Evolutionary conservation across 2,888 invertebrate genomes (phyloP).

Genomic region (Cataglyphis albicans): DNA sequence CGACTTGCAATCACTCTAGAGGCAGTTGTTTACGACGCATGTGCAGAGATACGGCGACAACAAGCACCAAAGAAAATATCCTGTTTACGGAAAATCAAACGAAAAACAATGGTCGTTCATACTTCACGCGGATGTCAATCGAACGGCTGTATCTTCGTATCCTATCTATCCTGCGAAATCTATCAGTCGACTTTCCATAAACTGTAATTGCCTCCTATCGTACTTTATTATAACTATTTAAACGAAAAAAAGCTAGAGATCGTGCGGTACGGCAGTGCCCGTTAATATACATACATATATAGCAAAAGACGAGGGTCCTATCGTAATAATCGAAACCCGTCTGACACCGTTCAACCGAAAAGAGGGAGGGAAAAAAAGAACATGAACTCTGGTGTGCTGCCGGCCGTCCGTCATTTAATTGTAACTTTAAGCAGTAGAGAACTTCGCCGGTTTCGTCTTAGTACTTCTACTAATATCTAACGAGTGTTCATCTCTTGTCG

Average conservation of each 20-base stretch:
- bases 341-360: slow-evolving; percentile 25
- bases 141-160: slow-evolving; percentile 67
- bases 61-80: slow-evolving; percentile 51
- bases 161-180: slow-evolving; percentile 60
- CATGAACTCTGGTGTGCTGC: slow-evolving; percentile 50
- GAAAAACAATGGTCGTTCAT: slow-evolving; percentile 65
- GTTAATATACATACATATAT: background rate
- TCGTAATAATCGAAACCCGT: slow-evolving; percentile 63
- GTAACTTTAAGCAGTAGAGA: slow-evolving; percentile 75
- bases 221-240: slow-evolving; percentile 78
- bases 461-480: slow-evolving; percentile 72
- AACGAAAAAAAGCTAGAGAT: slow-evolving; percentile 66
- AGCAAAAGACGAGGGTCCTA: slow-evolving; percentile 48
- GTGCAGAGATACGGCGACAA: slow-evolving; percentile 47
- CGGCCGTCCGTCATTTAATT: slow-evolving; percentile 68
- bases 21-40: slow-evolving; percentile 24
- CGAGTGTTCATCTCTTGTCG: slow-evolving; percentile 63
- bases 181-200: slow-evolving; percentile 80
- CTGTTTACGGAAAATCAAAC: slow-evolving; percentile 34
- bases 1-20: slow-evolving; percentile 40
- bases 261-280: slow-evolving; percentile 64
- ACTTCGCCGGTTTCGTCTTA: slow-evolving; percentile 75
- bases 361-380: slow-evolving; percentile 7
- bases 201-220: slow-evolving; percentile 79
- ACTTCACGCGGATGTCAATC: slow-evolving; percentile 65